Conservation (phyloP, 2,888 invertebrate genomes). For the Sericinus montela region DNA sequence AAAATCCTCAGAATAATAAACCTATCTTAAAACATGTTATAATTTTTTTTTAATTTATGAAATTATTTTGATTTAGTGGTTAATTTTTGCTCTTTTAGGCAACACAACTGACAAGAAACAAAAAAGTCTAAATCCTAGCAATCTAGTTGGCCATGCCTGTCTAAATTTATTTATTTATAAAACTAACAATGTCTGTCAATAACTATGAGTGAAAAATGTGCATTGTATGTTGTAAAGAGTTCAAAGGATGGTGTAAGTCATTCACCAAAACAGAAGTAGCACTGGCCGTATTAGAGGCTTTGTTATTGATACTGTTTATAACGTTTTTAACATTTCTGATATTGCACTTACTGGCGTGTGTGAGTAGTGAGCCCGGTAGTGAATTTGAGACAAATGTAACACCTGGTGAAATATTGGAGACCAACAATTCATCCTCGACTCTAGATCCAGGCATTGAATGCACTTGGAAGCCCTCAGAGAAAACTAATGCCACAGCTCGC, state of each 20-base stretch:
- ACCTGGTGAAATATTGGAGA: not conserved
- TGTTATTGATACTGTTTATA: slow-evolving; percentile 43
- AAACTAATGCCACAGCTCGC: slow-evolving; percentile 38
- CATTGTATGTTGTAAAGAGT: slow-evolving; percentile 48
- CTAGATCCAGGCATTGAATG: slow-evolving; percentile 36
- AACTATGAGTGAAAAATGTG: slow-evolving; percentile 43
- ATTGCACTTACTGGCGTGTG: slow-evolving; percentile 50
- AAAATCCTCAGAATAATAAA: too few species aligned
- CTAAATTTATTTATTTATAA: slow-evolving; percentile 14
- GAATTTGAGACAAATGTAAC: not conserved
- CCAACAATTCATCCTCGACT: not conserved
- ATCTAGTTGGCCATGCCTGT: slow-evolving; percentile 26
- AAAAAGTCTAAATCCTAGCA: not conserved
- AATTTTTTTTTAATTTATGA: too few species aligned
- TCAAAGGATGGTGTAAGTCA: slow-evolving; percentile 57
- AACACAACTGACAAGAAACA: not conserved
- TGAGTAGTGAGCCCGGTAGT: slow-evolving; percentile 1
- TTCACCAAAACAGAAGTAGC: slow-evolving; percentile 53
- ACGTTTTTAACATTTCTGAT: slow-evolving; percentile 47
- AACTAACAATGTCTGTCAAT: slow-evolving; percentile 18
- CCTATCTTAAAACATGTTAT: too few species aligned
- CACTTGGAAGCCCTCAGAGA: slow-evolving; percentile 52
- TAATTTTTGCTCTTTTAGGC: slow-evolving; percentile 3
- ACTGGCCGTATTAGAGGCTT: slow-evolving; percentile 41
- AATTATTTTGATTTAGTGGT: too few species aligned